Evolutionary conservation across 1,140 invertebrate genomes (phyloP), one percentile per base, ranked within the genome.

Genomic region (Philotrypesis tridentata): DNA sequence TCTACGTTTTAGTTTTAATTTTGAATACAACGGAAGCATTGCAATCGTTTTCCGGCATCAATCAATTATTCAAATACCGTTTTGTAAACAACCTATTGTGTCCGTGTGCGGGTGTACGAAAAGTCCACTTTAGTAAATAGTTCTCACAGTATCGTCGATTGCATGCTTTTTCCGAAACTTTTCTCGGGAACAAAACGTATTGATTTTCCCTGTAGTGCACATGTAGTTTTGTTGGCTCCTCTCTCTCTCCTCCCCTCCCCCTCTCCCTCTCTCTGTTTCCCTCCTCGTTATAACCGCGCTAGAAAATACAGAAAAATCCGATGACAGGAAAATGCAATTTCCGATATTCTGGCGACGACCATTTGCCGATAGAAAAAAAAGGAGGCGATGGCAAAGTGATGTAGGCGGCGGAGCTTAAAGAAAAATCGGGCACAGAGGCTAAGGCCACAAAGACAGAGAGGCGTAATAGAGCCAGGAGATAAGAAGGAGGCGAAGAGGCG

Each of bases 311-410:
- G 31, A 76, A 82, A 70, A 82, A 75, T 82, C 40, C 29, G 72
- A 76, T 82, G 80, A 82, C 80, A 76, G 73, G 65, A 82, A 76
- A 82, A 82, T 82, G 73, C 80, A 82, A 82, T 82, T 82, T 75
- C 73, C 80, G 65, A 82, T 82, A 76, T 81, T 65, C 80, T 61
- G 55, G 33, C 43, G 31, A 61, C 61, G 60, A 29, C 68, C 27
- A 43, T 48, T 74, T n/a, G 14, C 37, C 21, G 37, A 80, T 74
- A 67, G 55, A 73, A 67, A 55, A 80, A 74, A 23, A 74, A 61
- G 71, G 71, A 71, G 6, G 25, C 1, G 12, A 63, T 12, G 23
- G 43, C 11, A 43, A 73, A 31, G 55, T 73, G 70, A 73, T 72
- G 27, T 40, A 25, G 40, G 65, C 9, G 31, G 9, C 67, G n/a